Evolutionary conservation across 2,113 vertebrate species (phyloP).

Genomic region (Pelvicachromis taeniatus): DNA sequence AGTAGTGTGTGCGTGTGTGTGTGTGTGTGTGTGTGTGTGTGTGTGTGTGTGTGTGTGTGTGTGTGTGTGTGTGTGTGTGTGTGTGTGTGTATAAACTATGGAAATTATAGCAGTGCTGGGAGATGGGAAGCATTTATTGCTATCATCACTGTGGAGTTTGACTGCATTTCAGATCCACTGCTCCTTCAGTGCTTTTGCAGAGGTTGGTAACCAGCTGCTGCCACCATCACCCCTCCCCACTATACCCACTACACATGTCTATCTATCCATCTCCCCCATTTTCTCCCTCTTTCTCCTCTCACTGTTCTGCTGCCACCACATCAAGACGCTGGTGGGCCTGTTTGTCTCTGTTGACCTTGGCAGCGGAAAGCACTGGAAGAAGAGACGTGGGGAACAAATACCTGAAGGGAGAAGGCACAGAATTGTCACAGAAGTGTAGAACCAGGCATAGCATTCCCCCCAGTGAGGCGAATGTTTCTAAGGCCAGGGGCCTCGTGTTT

Average conservation of each 20-base stretch:
- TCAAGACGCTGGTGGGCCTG: slow-evolving; percentile 96
- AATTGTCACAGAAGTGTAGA: slow-evolving; percentile 57
- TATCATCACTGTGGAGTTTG: neutral
- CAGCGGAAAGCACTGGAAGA: slow-evolving; percentile 91
- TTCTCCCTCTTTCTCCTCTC: slow-evolving; percentile 6
- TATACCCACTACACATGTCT: slow-evolving; percentile 43
- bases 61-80: slow-evolving; percentile 3
- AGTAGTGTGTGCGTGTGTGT: no score
- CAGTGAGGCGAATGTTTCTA: slow-evolving; percentile 26
- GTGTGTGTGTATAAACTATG: slow-evolving; percentile 72
- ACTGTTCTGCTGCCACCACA: slow-evolving; percentile 73
- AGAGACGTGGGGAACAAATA: slow-evolving; percentile 53
- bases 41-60: no score
- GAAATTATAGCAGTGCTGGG: slow-evolving; percentile 85
- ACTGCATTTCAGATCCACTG: neutral
- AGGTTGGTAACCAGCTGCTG: slow-evolving; percentile 60
- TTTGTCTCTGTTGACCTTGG: slow-evolving; percentile 99
- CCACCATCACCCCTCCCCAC: slow-evolving; percentile 64
- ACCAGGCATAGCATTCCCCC: slow-evolving; percentile 36
- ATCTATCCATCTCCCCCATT: slow-evolving; percentile 23
- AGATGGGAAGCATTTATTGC: slow-evolving; percentile 77
- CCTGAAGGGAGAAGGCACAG: slow-evolving; percentile 54
- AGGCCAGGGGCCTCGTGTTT: slow-evolving; percentile 61
- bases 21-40: no score
- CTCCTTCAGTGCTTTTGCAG: slow-evolving; percentile 25